phyloP scores from a whole-genome alignment of 2,113 vertebrate genomes.

The Hyla sarda region DNA sequence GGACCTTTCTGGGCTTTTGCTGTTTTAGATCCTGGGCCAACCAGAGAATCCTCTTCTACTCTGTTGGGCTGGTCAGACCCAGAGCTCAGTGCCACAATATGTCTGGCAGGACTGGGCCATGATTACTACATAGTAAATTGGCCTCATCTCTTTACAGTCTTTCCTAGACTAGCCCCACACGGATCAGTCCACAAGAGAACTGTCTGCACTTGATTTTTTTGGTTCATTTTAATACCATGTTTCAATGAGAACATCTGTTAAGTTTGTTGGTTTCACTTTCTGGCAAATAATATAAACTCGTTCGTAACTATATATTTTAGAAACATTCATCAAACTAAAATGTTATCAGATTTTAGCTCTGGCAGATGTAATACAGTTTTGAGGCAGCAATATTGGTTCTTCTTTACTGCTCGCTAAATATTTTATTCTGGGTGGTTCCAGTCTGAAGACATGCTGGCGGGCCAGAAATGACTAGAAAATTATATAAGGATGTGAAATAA shows the following conservation, averaged over 20 bases:
- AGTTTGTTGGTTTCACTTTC: background rate
- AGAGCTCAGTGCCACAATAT: background rate
- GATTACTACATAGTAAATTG: background rate
- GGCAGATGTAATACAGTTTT: background rate
- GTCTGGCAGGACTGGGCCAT: background rate
- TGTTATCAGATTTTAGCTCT: background rate
- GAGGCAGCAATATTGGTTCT: background rate
- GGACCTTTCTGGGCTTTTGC: background rate
- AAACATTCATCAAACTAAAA: slow-evolving; percentile 6
- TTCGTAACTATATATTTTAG: slow-evolving; percentile 16
- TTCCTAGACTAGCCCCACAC: background rate
- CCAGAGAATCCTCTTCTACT: background rate
- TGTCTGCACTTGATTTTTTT: background rate
- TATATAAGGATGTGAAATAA: background rate
- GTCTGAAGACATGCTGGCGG: background rate
- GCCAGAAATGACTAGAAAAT: background rate
- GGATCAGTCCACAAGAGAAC: background rate
- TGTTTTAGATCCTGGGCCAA: background rate
- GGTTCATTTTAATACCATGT: background rate
- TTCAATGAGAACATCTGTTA: slow-evolving; percentile 21
- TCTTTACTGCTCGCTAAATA: background rate
- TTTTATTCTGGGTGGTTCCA: background rate
- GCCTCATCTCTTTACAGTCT: background rate
- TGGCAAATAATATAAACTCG: background rate
- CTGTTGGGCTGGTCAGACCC: background rate